Conservation (phyloP, 2,888 invertebrate species). For the Caenorhabditis drosophilae region DNA sequence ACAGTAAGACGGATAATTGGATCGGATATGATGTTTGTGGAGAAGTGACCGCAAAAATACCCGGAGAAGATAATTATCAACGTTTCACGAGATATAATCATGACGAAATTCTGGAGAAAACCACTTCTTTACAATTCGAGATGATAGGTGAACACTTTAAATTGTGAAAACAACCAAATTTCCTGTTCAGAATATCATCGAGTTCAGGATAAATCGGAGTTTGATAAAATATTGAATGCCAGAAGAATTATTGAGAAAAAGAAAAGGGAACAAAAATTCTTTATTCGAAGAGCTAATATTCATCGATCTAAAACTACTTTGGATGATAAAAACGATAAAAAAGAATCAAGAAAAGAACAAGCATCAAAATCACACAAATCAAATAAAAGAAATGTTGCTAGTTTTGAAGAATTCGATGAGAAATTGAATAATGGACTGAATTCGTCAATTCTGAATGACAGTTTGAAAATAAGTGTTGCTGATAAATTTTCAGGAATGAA, state of each 20-base stretch:
- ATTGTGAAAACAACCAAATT: neutral
- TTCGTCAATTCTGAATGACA: neutral
- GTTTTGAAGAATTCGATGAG: slow-evolving; percentile 21
- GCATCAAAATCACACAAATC: too few relatives aligned
- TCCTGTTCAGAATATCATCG: neutral
- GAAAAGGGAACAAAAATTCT: too few relatives aligned
- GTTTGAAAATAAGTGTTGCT: neutral
- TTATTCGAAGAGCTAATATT: too few relatives aligned
- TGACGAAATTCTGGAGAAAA: slow-evolving; percentile 14
- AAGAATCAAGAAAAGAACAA: too few relatives aligned
- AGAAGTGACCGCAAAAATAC: slow-evolving; percentile 35
- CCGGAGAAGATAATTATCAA: slow-evolving; percentile 40
- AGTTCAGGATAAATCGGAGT: too few relatives aligned
- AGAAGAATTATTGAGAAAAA: slow-evolving; percentile 1
- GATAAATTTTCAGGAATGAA: neutral
- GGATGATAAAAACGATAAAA: too few relatives aligned
- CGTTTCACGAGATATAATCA: slow-evolving; percentile 14
- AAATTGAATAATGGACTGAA: neutral
- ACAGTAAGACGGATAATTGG: slow-evolving; percentile 32
- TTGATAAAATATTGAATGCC: neutral
- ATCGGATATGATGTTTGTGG: slow-evolving; percentile 43
- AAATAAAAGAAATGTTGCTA: slow-evolving; percentile 3
- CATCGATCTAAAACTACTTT: too few relatives aligned
- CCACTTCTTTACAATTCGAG: slow-evolving; percentile 16
- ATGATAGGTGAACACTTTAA: slow-evolving; percentile 19